These are phyloP conservation scores for Girardia tigrina DNA, from an alignment of 2,888 invertebrate genomes.

Conservation along the genomic window DNA sequence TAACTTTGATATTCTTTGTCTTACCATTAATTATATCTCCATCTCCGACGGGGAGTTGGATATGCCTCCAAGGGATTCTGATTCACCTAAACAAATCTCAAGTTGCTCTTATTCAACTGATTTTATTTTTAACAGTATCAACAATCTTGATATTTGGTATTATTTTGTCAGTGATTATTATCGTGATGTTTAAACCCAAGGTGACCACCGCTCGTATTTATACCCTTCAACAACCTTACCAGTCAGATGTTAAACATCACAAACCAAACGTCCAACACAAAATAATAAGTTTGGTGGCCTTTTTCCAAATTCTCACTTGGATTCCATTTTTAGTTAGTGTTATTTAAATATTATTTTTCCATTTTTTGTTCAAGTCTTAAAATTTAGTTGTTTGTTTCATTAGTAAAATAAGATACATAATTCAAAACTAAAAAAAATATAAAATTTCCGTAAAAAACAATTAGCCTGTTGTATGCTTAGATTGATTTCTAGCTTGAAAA, in stretches of 20 bases:
- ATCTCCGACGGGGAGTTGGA: background rate
- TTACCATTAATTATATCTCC: background rate
- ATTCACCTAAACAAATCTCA: background rate
- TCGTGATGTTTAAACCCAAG: background rate
- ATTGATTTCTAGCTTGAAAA: too few species aligned
- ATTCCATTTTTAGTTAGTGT: constrained; percentile 19
- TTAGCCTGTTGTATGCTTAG: too few species aligned
- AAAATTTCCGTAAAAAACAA: too few species aligned
- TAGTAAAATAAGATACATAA: too few species aligned
- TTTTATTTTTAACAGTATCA: background rate
- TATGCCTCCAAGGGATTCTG: background rate
- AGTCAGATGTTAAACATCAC: background rate
- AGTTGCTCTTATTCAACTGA: background rate
- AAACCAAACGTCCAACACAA: background rate
- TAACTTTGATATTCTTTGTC: background rate
- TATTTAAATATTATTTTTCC: too few species aligned
- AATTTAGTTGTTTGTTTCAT: too few species aligned
- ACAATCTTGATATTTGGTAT: background rate
- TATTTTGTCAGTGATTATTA: background rate
- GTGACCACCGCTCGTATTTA: background rate
- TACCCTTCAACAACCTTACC: background rate
- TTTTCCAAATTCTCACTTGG: background rate
- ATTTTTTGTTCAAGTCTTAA: too few species aligned
- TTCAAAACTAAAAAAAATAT: too few species aligned
- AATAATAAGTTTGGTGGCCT: background rate